Base-by-base conservation (phyloP, 92 coral and sea anemone genomes). In the Epizoanthus illoricatus region DNA sequence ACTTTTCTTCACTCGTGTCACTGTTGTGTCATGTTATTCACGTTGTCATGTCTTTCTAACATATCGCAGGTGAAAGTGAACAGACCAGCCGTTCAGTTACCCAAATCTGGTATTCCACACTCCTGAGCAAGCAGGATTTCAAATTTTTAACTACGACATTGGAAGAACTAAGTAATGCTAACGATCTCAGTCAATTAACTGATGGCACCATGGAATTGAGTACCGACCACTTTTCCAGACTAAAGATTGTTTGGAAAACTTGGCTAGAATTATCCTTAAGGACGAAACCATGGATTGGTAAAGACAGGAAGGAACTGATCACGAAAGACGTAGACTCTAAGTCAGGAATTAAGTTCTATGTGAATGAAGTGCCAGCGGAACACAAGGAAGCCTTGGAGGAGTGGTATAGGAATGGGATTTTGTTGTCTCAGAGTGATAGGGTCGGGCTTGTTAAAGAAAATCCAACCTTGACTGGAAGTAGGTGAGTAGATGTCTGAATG, bases 381-480 rank as follows among this genome's bases (percentile, higher is more conserved):
- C 86, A 82, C 76, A 54, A 21, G 2, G 23, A 28, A 19, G 11
- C 86, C 16, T 75, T 39, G 8, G 45, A 7, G 19, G 74, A 71
- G 65, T 82, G 86, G 86, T 58, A 52, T 43, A 39, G 47, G 2
- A 58, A 54, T 43, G 86, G 86, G 24, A 69, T 82, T 71, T 56
- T 82, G 8, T 61, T 61, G 65, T 24, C 65, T 61, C 28, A 61
- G 24, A 24, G 24, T 9, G 65, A 15, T 61, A 61, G 65, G 65
- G 65, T 61, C 20, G 28, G 65, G 7, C 23, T 61, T 62, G 63
- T 82, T 52, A 78, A 75, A 19, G 86, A 82, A 69, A 82, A 82
- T 71, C 86, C 86, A 40, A 82, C 86, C n/a, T 15, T 82, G 71
- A 71, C 86, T 69, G 86, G 86, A 4, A n/a, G 65, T 61, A n/a